Base-by-base conservation (phyloP, 2,113 vertebrate genomes). In the Scomber japonicus region DNA sequence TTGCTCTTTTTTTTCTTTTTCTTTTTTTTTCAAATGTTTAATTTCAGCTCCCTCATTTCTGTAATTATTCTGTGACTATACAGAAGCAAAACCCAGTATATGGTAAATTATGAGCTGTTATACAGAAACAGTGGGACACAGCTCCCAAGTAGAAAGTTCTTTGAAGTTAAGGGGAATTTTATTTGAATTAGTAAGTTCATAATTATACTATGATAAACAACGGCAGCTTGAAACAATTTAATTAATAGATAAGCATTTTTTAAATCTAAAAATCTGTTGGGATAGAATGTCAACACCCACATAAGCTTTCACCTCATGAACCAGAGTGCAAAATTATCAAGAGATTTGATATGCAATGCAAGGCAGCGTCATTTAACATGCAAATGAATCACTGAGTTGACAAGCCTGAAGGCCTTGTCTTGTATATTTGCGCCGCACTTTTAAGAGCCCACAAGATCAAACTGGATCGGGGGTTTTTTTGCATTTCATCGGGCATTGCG, bases 61-160 rank as follows among this genome's bases (percentile, higher is more conserved):
- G 57, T 74, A 59, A 78, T 75, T 80, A 59, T 83, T 73, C 63
- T 45, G 59, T 45, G 50, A 49, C 76, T 57, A 5, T 40, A 74
- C 82, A 66, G 73, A 66, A 65, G 66, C 70, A 60, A 35, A 75
- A 63, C 30, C 57, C 55, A 71, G 85, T 78, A 45, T 55, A 83
- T 84, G 76, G 14, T 67, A 90, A 83, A 86, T 75, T 81, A 89
- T 89, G 81, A 57, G 68, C 30, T 44, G 79, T 75, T 82, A 73
- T 83, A 61, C 40, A 71, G 81, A 83, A 85, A 84, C 81, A 50
- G 66, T 57, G 76, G 60, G 49, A 78, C 45, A 75, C 27, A 59
- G 30, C 3, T 30, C 31, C 40, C 10, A 51, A 21, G n/a, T 19
- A 50, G 62, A 61, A 27, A 11, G 1, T 48, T 27, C 4, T 16